Percentiles rank a stretch among this genome's conserved stretches.
phyloP scores from a whole-genome alignment of 2,888 invertebrate species.

The Nipponacmea schrenckii region DNA sequence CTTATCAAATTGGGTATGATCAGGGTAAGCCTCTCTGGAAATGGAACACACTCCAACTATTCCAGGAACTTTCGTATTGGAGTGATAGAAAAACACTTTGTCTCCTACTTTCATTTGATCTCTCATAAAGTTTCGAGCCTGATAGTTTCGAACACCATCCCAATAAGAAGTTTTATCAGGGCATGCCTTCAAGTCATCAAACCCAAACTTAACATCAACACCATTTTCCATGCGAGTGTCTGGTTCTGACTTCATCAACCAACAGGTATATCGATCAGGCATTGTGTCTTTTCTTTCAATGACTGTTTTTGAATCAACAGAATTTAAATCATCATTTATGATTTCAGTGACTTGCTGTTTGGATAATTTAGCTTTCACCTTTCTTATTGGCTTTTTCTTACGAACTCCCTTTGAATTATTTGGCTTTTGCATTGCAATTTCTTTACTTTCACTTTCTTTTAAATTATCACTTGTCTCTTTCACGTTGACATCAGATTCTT shows the following conservation, averaged over 20 bases:
- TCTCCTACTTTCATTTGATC: slow-evolving; percentile 64
- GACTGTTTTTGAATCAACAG: neutral
- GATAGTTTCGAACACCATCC: slow-evolving; percentile 68
- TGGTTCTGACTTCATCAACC: slow-evolving; percentile 65
- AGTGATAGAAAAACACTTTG: slow-evolving; percentile 66
- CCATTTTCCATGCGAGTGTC: slow-evolving; percentile 61
- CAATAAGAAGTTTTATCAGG: slow-evolving; percentile 64
- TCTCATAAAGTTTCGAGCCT: slow-evolving; percentile 65
- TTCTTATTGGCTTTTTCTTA: too few relatives aligned
- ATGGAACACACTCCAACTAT: slow-evolving; percentile 64
- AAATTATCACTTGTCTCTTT: too few relatives aligned
- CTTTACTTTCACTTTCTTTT: too few relatives aligned
- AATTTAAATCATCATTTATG: too few relatives aligned
- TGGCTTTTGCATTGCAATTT: too few relatives aligned
- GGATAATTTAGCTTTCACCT: too few relatives aligned
- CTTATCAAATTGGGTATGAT: slow-evolving; percentile 67
- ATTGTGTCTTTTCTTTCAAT: neutral
- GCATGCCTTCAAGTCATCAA: slow-evolving; percentile 63
- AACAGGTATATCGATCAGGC: slow-evolving; percentile 28
- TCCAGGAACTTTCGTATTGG: slow-evolving; percentile 66
- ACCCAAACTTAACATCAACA: slow-evolving; percentile 65
- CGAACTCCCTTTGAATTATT: too few relatives aligned
- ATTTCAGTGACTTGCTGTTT: too few relatives aligned
- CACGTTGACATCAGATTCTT: too few relatives aligned
- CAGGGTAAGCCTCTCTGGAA: slow-evolving; percentile 64